Evolutionary conservation across 2,888 invertebrate species (phyloP).

Genomic region (Trichopoda pennipes): DNA sequence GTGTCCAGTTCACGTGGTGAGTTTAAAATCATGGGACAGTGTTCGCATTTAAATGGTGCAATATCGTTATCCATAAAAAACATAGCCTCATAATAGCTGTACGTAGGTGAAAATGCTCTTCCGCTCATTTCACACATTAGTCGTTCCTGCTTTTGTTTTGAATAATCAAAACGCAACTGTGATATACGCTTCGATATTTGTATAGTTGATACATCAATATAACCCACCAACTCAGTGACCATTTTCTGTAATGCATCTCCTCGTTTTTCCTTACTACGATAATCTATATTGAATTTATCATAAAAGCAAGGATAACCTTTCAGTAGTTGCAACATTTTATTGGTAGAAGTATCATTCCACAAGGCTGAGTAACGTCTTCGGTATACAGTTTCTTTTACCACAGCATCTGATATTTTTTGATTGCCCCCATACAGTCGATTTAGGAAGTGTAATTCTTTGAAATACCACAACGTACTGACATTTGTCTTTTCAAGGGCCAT

Average conservation of each 20-base stretch:
- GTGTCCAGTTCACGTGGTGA: constrained; percentile 76
- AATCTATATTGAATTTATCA: constrained; percentile 76
- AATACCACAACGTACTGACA: constrained; percentile 77
- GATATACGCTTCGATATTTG: constrained; percentile 78
- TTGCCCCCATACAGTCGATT: constrained; percentile 77
- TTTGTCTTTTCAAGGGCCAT: constrained; percentile 78
- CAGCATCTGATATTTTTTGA: constrained; percentile 75
- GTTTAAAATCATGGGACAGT: constrained; percentile 75
- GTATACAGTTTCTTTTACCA: constrained; percentile 77
- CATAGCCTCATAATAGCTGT: constrained; percentile 77
- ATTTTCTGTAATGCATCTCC: constrained; percentile 77
- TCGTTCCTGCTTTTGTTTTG: constrained; percentile 77
- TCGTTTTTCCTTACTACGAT: constrained; percentile 77
- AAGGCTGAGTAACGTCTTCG: constrained; percentile 77
- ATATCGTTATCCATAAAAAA: constrained; percentile 77
- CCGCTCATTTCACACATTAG: constrained; percentile 74
- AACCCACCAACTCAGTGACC: constrained; percentile 74
- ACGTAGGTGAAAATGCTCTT: constrained; percentile 74
- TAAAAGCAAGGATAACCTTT: constrained; percentile 77
- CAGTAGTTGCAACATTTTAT: constrained; percentile 74
- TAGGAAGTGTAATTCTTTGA: constrained; percentile 76
- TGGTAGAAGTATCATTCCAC: constrained; percentile 77
- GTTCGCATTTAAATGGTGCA: constrained; percentile 77
- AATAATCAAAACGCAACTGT: constrained; percentile 77
- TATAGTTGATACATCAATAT: constrained; percentile 77